These are phyloP conservation scores for Heliocidaris tuberculata DNA, from an alignment of 35 echinoderm and acorn worm genomes.

Conservation along the genomic window DNA sequence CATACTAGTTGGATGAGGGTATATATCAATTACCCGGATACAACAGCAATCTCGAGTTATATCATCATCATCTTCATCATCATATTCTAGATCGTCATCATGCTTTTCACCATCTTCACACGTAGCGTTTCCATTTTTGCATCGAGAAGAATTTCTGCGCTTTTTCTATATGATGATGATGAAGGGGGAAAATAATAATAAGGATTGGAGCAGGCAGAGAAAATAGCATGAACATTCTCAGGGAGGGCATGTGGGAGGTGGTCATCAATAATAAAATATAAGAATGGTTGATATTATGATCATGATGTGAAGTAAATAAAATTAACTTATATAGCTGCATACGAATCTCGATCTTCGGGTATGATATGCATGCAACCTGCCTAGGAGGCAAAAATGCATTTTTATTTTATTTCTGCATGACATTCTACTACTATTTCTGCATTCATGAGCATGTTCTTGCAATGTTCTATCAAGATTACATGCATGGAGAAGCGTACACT, in stretches of 20 bases:
- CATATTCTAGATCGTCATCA: background rate
- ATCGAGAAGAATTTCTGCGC: background rate
- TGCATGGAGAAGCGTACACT: background rate
- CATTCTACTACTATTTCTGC: background rate
- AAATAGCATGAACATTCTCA: background rate
- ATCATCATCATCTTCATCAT: constrained; percentile 40
- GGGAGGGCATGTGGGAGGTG: background rate
- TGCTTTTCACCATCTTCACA: background rate
- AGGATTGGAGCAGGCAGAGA: background rate
- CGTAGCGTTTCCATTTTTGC: background rate
- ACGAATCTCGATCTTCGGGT: background rate
- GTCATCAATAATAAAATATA: background rate
- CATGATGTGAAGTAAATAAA: background rate
- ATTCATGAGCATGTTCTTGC: background rate
- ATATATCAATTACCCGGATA: constrained; percentile 41
- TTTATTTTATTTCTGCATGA: background rate
- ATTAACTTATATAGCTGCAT: background rate
- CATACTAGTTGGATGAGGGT: background rate
- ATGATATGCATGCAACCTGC: background rate
- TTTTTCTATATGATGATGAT: background rate
- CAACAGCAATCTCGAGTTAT: constrained; percentile 17
- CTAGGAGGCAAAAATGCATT: background rate
- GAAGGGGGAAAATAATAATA: background rate
- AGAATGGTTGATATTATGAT: background rate
- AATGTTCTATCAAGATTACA: background rate